Base-by-base conservation (phyloP, 2,888 invertebrate species). In the Drosophila borealis region DNA sequence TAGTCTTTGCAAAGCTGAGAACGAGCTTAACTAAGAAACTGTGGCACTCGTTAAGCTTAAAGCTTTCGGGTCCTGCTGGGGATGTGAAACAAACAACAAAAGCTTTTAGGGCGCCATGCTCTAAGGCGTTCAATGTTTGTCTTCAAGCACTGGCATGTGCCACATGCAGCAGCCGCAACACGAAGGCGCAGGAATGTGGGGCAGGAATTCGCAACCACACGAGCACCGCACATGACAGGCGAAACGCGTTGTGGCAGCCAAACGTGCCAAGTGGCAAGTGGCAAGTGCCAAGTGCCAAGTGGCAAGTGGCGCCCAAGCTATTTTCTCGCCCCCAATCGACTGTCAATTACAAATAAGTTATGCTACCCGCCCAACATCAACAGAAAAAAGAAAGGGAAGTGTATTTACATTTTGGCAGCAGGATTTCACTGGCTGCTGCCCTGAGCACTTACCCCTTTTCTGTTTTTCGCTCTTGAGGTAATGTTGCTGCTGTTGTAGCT, bases 331-430 rank as follows among this genome's bases (percentile, higher is more conserved):
- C 56, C 45, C 59, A 84, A 75, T 70, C 54, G 61, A 21, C 70
- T 80, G 71, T 73, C 87, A 87, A 74, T 71, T 74, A 63, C 85
- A 73, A 53, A 45, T 64, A 42, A 70, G 65, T 70, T 37, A 65
- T 65, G 56, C 45, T 42, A n/a, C 10, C 19, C 36, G 42, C 25
- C 25, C 25, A 6, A 25, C 8, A 29, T 8, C 29, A 8, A 29
- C 8, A 29, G 29, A 49, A 19, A 34, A 36, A 21, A n/a, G 34
- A 36, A 55, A 54, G 36, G 3, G 9, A 34, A 34, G 45, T 29
- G 13, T 64, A 64, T 59, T 59, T 50, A 55, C 66, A 65, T 55
- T 55, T 49, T 36, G 14, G 13, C 13, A 13, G 33, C n/a, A 11
- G 17, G 17, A 63, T 46, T 64, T 56, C 21, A 13, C 46, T 44